Base-by-base conservation (phyloP, 2,888 invertebrate genomes). In the Phaedon cochleariae region DNA sequence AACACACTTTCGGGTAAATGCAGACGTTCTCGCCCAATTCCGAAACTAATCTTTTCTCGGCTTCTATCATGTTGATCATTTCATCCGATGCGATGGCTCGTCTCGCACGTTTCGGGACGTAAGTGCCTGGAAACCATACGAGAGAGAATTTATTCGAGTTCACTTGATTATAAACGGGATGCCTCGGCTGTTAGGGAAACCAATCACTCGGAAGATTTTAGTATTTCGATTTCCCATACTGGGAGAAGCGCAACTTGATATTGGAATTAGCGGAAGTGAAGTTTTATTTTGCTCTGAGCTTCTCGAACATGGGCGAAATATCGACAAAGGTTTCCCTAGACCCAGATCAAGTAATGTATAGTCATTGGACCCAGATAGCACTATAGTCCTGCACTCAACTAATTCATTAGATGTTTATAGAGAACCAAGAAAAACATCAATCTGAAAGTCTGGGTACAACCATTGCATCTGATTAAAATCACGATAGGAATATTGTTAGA, bases 21-120 rank as follows among this genome's bases (percentile, higher is more conserved):
- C 94, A 94, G 26, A 93, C 92, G 69, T 89, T 87, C 37, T 89
- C 87, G 18, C 94, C 94, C 74, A 94, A 88, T 82, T 93, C 93
- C 7, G 86, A 86, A 2, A 92, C 86, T 64, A 94, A 88, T 82
- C 90, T 89, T 81, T 93, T 93, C 84, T 94, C 94, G n/a, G 93
- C 92, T 78, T 92, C 88, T 0, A 85, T 84, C 26, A 90, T 88
- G 80, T 94, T 91, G 34, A 88, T 82, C 84, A 87, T 84, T 67
- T 87, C 85, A 63, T 85, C 84, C 3, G 81, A 80, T n/a, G 82
- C 78, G 26, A 82, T 72, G 12, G 86, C 86, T 59, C 93, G 88
- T 67, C 89, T 88, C 54, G 85, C 86, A 52, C 93, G 87, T 15
- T 88, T 87, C 15, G 88, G 86, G 41, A 86, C 86, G 81, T 94